Evolutionary conservation across 2,888 invertebrate species (phyloP).

Genomic region (Spatulosminthurus flaviceps): DNA sequence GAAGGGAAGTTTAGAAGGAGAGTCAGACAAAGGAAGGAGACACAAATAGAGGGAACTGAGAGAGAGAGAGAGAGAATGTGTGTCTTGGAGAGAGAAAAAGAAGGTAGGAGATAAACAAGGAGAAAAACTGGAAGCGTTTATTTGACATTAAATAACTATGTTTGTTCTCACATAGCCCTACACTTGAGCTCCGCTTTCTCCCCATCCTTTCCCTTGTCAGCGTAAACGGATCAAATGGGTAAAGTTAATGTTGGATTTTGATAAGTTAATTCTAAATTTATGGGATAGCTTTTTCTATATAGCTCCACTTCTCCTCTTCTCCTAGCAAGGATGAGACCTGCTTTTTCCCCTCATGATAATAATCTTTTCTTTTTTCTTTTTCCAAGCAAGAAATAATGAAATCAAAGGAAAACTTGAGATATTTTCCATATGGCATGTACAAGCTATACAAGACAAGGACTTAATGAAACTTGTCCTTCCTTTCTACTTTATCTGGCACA

Average conservation of each 20-base stretch:
- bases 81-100: too few species aligned
- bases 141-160: constrained; percentile 10
- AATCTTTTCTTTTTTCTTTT: neutral
- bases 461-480: neutral
- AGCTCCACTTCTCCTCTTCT: too few species aligned
- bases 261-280: constrained; percentile 14
- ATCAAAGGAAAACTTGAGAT: neutral
- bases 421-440: neutral
- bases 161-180: neutral
- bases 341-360: neutral
- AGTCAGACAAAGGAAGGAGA: neutral
- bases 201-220: constrained; percentile 4
- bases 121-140: neutral
- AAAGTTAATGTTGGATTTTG: constrained; percentile 13
- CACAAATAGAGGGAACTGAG: too few species aligned
- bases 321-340: too few species aligned
- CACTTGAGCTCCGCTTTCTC: neutral
- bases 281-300: neutral
- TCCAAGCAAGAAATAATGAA: neutral
- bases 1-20: too few species aligned
- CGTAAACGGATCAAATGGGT: neutral
- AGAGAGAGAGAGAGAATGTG: too few species aligned
- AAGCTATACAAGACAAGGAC: too few species aligned
- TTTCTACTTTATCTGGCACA: too few species aligned
- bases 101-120: neutral